Conservation (phyloP, 2,888 invertebrate genomes). For the Pachliopta kotzebuea region DNA sequence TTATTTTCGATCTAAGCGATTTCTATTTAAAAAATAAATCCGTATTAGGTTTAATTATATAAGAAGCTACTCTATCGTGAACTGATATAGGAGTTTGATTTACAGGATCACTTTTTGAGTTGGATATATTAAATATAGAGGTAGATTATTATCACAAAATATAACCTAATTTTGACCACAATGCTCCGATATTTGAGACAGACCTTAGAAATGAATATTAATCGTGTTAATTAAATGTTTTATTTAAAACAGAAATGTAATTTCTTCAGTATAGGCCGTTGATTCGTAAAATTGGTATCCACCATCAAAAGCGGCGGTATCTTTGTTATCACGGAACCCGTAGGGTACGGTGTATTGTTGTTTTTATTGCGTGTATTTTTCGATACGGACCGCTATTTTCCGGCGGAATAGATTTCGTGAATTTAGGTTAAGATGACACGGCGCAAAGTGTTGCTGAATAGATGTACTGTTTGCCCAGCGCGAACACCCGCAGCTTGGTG, state of each 20-base stretch:
- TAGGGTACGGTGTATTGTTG: constrained; percentile 11
- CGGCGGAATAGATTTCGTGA: constrained; percentile 12
- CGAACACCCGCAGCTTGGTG: not conserved
- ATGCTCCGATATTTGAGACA: too few relatives aligned
- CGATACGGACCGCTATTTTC: constrained; percentile 5
- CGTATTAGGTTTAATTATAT: too few relatives aligned
- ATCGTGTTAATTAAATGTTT: too few relatives aligned
- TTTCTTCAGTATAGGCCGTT: not conserved
- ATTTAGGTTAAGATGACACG: constrained; percentile 22
- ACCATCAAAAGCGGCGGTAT: constrained; percentile 16
- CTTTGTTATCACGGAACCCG: constrained; percentile 24
- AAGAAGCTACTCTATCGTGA: too few relatives aligned
- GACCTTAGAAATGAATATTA: too few relatives aligned
- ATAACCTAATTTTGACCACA: too few relatives aligned
- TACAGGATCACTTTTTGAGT: too few relatives aligned
- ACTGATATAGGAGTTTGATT: too few relatives aligned
- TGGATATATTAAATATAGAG: too few relatives aligned
- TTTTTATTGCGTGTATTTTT: constrained; percentile 23
- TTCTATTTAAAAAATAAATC: too few relatives aligned
- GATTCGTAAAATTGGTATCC: not conserved
- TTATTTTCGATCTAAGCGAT: too few relatives aligned
- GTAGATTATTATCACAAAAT: too few relatives aligned
- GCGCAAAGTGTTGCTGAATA: constrained; percentile 4
- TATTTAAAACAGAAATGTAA: not conserved
- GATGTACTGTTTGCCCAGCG: not conserved